Evolutionary conservation across 2,888 invertebrate genomes (phyloP).

Genomic region (Cinara cedri): DNA sequence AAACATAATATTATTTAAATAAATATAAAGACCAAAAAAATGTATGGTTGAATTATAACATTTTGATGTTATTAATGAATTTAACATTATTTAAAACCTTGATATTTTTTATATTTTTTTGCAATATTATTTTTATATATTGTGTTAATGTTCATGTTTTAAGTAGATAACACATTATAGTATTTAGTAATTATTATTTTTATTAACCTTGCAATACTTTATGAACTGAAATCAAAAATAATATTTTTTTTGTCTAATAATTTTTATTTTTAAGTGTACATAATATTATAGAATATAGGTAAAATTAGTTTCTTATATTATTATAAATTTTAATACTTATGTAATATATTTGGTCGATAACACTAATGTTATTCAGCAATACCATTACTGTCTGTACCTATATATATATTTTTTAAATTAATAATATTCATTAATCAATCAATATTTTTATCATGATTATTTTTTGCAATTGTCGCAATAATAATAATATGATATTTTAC

Average conservation of each 20-base stretch:
- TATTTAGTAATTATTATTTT: slow-evolving; percentile 13
- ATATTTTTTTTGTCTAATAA: slow-evolving; percentile 22
- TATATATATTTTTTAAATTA: neutral
- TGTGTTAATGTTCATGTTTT: slow-evolving; percentile 37
- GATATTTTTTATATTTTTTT: slow-evolving; percentile 10
- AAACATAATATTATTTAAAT: too few relatives aligned
- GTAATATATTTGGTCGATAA: neutral
- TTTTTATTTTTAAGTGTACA: slow-evolving; percentile 21
- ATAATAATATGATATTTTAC: slow-evolving; percentile 11
- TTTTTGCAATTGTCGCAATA: neutral
- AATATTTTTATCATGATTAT: neutral
- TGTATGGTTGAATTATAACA: neutral
- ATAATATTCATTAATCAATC: neutral
- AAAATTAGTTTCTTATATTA: neutral
- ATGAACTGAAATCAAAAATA: slow-evolving; percentile 48
- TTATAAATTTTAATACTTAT: too few relatives aligned
- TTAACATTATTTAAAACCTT: too few relatives aligned
- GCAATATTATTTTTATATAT: too few relatives aligned
- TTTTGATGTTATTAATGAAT: neutral
- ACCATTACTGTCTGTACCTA: neutral
- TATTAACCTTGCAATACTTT: slow-evolving; percentile 35
- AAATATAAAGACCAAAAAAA: too few relatives aligned
- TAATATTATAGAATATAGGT: neutral
- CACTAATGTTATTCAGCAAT: neutral
- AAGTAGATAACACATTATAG: neutral